Percentiles rank a stretch among this genome's conserved stretches.
These are phyloP conservation scores for Ptychodera flava DNA, from an alignment of 35 echinoderm and acorn worm species.

Conservation along the genomic window DNA sequence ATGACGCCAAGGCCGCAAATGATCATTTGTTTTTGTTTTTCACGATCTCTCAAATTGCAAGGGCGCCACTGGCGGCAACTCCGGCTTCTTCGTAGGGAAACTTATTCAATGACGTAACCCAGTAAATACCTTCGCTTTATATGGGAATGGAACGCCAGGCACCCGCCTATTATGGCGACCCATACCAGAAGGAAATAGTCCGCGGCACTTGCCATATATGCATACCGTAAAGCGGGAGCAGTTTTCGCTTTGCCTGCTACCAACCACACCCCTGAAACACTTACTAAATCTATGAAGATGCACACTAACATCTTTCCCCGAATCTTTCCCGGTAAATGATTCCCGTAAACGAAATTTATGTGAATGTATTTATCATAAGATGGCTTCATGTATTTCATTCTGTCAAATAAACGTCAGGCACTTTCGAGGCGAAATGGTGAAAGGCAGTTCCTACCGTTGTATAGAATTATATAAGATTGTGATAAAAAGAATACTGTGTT, in stretches of 20 bases:
- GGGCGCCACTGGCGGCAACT: not conserved
- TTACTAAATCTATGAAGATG: not conserved
- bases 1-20: too few species aligned
- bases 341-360: not conserved
- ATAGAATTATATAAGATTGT: too few species aligned
- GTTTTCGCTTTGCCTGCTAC: not conserved
- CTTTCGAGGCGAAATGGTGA: not conserved
- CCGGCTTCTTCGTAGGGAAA: not conserved
- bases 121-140: slow-evolving; percentile 20
- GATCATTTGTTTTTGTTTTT: too few species aligned
- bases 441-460: not conserved
- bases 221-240: not conserved
- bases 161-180: not conserved
- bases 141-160: slow-evolving; percentile 15
- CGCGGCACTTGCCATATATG: not conserved
- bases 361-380: not conserved
- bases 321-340: not conserved
- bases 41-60: not conserved
- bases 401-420: not conserved
- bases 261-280: not conserved
- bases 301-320: not conserved
- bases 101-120: not conserved
- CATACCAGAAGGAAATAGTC: not conserved
- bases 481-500: too few species aligned
- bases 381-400: not conserved